These are phyloP conservation scores for Ctenicera cuprea DNA, from an alignment of 2,888 invertebrate species.

Conservation along the genomic window DNA sequence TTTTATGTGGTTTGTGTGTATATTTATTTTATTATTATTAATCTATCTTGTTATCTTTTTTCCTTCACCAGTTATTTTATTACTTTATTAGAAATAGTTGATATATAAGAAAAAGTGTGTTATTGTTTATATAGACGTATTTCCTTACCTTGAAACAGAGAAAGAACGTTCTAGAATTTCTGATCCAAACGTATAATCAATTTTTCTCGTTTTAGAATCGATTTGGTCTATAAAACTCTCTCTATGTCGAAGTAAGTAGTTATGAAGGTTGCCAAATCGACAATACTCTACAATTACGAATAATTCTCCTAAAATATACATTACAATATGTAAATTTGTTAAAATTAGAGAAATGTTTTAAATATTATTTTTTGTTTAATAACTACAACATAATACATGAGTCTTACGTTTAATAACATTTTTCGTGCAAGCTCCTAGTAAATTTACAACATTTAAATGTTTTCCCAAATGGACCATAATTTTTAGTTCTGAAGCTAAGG, in stretches of 20 bases:
- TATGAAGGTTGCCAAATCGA: conserved; percentile 92
- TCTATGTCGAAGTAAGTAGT: conserved; percentile 89
- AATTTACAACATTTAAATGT: conserved; percentile 95
- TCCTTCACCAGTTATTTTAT: too few relatives aligned
- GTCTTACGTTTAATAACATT: conserved; percentile 89
- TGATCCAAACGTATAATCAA: conserved; percentile 80
- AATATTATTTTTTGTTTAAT: too few relatives aligned
- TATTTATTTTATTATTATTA: too few relatives aligned
- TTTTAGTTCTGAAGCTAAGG: conserved; percentile 93
- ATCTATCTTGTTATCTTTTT: too few relatives aligned
- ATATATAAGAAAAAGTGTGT: too few relatives aligned
- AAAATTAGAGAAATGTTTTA: too few relatives aligned
- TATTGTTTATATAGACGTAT: too few relatives aligned
- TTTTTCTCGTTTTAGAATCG: conserved; percentile 79
- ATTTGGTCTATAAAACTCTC: conserved; percentile 90
- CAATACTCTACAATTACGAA: conserved; percentile 97
- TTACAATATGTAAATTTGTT: too few relatives aligned
- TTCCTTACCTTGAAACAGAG: conserved; percentile 77
- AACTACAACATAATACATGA: conserved; percentile 66
- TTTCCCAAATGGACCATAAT: conserved; percentile 97
- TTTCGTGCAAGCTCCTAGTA: conserved; percentile 95
- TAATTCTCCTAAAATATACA: conserved; percentile 84
- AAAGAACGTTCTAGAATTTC: conserved; percentile 76
- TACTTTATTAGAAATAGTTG: too few relatives aligned
- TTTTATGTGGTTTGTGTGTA: too few relatives aligned